Conservation (phyloP, 2,888 invertebrate genomes). For the Tipula lateralis region DNA sequence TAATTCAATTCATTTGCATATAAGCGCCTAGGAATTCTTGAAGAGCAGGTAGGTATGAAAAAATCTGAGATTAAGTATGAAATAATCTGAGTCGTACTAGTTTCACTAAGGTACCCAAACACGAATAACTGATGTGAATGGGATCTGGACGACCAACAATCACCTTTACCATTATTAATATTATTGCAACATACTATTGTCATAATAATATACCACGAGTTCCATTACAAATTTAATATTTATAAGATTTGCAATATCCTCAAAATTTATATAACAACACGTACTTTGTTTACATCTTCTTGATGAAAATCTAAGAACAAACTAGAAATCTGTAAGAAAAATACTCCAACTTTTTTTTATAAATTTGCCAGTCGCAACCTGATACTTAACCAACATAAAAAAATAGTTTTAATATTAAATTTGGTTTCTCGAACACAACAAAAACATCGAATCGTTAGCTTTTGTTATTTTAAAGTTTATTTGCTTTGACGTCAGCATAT, state of each 20-base stretch:
- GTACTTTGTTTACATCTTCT: not conserved
- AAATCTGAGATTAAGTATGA: too few relatives aligned
- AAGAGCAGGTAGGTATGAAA: too few relatives aligned
- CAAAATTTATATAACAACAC: not conserved
- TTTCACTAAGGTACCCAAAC: too few relatives aligned
- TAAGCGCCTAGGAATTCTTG: too few relatives aligned
- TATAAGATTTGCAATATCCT: not conserved
- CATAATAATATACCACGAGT: too few relatives aligned
- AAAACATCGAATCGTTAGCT: not conserved
- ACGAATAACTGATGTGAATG: too few relatives aligned
- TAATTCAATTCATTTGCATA: too few relatives aligned
- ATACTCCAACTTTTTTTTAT: not conserved
- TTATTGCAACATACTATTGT: too few relatives aligned
- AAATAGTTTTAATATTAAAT: constrained; percentile 5
- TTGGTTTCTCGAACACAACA: not conserved
- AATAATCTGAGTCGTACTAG: too few relatives aligned
- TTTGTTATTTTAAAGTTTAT: not conserved
- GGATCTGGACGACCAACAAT: too few relatives aligned
- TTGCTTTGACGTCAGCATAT: not conserved
- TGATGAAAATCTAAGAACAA: not conserved
- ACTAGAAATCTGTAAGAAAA: not conserved
- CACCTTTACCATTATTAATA: too few relatives aligned
- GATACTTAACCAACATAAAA: not conserved
- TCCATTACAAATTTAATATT: not conserved
- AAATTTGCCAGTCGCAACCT: not conserved